Evolutionary conservation across 1,140 invertebrate genomes (phyloP).

Genomic region (Papilio xuthus): DNA sequence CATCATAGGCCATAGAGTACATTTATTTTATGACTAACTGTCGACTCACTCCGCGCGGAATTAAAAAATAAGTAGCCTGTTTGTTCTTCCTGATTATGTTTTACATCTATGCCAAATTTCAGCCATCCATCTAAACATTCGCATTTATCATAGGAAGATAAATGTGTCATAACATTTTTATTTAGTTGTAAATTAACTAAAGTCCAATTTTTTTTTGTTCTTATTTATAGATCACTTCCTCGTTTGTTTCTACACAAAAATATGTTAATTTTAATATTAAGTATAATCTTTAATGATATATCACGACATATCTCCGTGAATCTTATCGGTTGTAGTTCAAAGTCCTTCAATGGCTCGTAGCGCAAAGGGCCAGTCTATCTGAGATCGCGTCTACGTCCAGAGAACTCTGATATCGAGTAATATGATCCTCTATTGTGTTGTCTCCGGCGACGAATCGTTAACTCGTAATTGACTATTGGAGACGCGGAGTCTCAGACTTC

Average conservation of each 20-base stretch:
- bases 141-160: too few species aligned
- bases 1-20: too few species aligned
- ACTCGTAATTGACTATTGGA: slow-evolving; percentile 43
- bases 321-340: slow-evolving; percentile 28
- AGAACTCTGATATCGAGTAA: slow-evolving; percentile 45
- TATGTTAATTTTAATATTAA: not conserved
- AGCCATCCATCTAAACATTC: too few species aligned
- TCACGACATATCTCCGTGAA: not conserved
- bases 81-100: too few species aligned
- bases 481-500: slow-evolving; percentile 25
- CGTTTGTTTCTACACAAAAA: not conserved
- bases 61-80: too few species aligned
- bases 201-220: too few species aligned
- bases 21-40: too few species aligned
- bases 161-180: too few species aligned
- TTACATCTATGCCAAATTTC: too few species aligned
- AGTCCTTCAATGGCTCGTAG: slow-evolving; percentile 7
- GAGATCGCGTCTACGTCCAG: slow-evolving; percentile 35
- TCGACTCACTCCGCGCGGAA: too few species aligned
- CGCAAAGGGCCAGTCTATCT: slow-evolving; percentile 36
- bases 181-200: too few species aligned
- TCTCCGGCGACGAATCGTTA: slow-evolving; percentile 43
- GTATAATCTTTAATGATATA: not conserved
- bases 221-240: too few species aligned
- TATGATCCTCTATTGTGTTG: slow-evolving; percentile 48